These are phyloP conservation scores for Heterochromis multidens DNA, from an alignment of 2,113 vertebrate species.

Conservation along the genomic window DNA sequence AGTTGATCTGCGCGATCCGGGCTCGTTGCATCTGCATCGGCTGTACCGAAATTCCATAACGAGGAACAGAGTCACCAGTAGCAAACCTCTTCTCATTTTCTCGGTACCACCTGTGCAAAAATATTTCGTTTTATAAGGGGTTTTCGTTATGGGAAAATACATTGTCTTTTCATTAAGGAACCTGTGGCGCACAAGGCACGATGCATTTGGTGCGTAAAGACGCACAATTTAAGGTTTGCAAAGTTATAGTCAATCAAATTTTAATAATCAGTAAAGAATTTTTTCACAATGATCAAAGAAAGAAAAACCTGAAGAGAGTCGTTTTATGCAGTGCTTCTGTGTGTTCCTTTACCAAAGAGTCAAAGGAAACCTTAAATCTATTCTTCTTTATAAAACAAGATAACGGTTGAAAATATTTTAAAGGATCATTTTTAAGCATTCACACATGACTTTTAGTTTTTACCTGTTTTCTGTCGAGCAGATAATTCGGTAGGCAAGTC, in stretches of 20 bases:
- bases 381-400: neutral
- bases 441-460: neutral
- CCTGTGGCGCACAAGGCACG: neutral
- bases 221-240: neutral
- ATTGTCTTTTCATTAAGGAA: neutral
- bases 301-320: neutral
- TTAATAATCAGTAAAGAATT: neutral
- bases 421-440: neutral
- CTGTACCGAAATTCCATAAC: slow-evolving; percentile 68
- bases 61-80: slow-evolving; percentile 72
- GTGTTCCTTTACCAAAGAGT: neutral
- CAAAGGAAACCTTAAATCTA: neutral
- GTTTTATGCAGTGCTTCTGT: neutral
- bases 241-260: neutral
- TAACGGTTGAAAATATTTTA: neutral
- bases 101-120: slow-evolving; percentile 34
- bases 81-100: slow-evolving; percentile 74
- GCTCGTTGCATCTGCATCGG: slow-evolving; percentile 73
- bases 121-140: neutral
- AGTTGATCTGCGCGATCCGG: slow-evolving; percentile 51
- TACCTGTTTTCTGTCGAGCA: slow-evolving; percentile 48
- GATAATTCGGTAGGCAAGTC: neutral
- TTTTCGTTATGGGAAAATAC: neutral
- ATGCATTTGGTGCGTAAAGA: slow-evolving; percentile 50
- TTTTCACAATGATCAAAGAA: neutral